Conservation (phyloP, 2,797 vertebrate species). For the Sitta carolinensis region DNA sequence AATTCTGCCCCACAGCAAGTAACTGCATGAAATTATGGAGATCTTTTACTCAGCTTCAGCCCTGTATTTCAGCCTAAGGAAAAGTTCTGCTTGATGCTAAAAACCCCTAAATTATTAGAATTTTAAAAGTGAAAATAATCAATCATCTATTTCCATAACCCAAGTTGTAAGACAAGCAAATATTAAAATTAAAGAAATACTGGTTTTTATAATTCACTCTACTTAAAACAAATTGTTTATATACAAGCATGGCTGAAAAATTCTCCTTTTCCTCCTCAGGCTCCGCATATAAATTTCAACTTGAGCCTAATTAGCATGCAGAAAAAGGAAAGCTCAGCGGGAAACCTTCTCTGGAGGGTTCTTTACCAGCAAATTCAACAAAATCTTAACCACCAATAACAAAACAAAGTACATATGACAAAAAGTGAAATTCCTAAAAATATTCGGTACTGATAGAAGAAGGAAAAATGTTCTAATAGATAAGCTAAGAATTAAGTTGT, state of each 20-base stretch:
- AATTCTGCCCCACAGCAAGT: neutral
- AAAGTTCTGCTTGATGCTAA: neutral
- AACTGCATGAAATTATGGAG: neutral
- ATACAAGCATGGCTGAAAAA: neutral
- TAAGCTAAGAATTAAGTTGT: neutral
- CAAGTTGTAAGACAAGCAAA: neutral
- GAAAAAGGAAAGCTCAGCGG: neutral
- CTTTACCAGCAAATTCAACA: neutral
- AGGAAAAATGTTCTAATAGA: neutral
- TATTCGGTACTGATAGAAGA: neutral
- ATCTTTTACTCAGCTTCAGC: neutral
- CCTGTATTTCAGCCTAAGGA: neutral
- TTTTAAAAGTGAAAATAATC: neutral
- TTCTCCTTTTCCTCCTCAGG: neutral
- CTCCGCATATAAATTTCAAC: neutral
- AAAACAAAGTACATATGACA: neutral
- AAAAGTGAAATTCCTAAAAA: neutral
- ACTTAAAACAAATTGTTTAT: neutral
- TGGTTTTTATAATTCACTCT: neutral
- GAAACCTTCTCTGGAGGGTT: neutral
- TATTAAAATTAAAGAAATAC: neutral
- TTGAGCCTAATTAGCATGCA: neutral
- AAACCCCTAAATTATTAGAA: neutral
- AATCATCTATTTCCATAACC: neutral
- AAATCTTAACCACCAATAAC: neutral